Evolutionary conservation across 2,797 vertebrate species (phyloP), one percentile per base, ranked within the genome.

Genomic region (Lacerta viridis): DNA sequence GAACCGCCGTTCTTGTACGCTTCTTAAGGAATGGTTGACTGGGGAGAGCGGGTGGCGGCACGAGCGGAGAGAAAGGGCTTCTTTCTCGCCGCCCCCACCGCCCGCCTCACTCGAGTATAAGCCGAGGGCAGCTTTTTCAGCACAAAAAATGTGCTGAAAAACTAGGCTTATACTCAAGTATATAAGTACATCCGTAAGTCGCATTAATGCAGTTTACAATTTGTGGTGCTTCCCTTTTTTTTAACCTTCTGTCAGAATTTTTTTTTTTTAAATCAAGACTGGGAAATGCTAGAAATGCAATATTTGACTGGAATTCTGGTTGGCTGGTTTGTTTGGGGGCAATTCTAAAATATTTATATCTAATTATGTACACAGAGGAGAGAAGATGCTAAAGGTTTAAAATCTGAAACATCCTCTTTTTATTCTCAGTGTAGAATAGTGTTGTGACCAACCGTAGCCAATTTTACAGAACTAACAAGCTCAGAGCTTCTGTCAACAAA

Each of bases 401-500:
- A 61, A 9, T 1, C 0, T 92, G 72, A 83, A 81, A 3, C 72
- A 43, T 39, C 78, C 50, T 27, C 29, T 27, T 3, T 43, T n/a
- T 11, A 69, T 41, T 90, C n/a, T 74, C n/a, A 55, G 20, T 72
- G 20, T n/a, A 39, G 69, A 80, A 55, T 29, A 55, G 66, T 50
- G 1, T 29, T 20, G 11, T 71, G 46, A 46, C 9, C 33, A 55
- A 13, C 5, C 15, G 41, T 66, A 46, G 61, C 27, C 29, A 87
- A 27, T 23, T 82, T 43, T 76, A 66, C 41, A 74, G n/a, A 43
- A 36, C 39, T 66, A 86, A 86, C 75, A 39, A 39, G 46, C 25
- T 86, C n/a, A 68, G 39, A 79, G 7, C 84, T 18, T 23, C 6
- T 43, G 55, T 80, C 75, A 90, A 88, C 88, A 92, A 41, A 87